Conservation (phyloP, 1,140 invertebrate species). For the Lucilia cuprina region DNA sequence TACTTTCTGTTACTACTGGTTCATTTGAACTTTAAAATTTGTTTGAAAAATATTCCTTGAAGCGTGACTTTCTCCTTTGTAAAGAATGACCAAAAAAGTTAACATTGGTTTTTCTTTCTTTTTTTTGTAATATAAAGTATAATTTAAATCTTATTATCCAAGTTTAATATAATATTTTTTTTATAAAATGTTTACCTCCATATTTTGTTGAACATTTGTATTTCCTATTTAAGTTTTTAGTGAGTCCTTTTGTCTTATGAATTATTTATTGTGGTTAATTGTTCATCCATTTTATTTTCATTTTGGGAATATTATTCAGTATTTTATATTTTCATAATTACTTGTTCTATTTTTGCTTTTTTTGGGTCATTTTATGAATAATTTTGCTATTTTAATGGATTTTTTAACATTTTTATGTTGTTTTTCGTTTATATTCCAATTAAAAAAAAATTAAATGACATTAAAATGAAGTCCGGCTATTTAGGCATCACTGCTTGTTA, state of each 20-base stretch:
- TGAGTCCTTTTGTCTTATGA: not conserved
- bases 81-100: too few species aligned
- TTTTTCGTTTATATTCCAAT: not conserved
- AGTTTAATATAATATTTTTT: not conserved
- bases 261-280: slow-evolving; percentile 21
- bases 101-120: too few species aligned
- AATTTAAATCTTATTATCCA: not conserved
- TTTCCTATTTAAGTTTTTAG: not conserved
- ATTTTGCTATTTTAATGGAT: slow-evolving; percentile 9
- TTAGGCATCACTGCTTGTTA: too few species aligned
- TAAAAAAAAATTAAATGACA: not conserved
- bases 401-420: slow-evolving; percentile 4
- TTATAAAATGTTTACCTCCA: not conserved
- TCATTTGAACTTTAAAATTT: not conserved
- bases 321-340: not conserved
- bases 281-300: not conserved
- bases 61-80: too few species aligned
- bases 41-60: not conserved
- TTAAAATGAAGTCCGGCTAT: too few species aligned
- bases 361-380: slow-evolving; percentile 11
- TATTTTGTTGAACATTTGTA: not conserved
- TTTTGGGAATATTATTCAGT: not conserved
- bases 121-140: too few species aligned
- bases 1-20: not conserved
- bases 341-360: not conserved